A percentile compares a stretch with the other conserved stretches of the same genome.
These are phyloP conservation scores for Acanthornis magna DNA, from an alignment of 2,797 vertebrate species.

Conservation along the genomic window DNA sequence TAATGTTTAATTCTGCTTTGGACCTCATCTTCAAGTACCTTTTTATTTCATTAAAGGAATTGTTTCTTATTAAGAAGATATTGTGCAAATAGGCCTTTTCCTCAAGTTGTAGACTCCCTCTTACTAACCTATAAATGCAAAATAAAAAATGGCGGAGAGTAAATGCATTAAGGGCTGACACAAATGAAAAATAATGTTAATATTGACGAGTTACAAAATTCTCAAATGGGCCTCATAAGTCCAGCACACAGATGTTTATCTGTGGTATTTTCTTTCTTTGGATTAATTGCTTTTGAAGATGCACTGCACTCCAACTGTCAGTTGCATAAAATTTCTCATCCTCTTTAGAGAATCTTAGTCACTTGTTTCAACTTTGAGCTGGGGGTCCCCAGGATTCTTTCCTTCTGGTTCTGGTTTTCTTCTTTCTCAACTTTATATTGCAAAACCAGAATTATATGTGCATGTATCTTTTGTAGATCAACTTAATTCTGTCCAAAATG, in stretches of 20 bases:
- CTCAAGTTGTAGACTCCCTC: neutral
- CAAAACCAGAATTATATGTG: rapidly evolving
- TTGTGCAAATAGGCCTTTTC: neutral
- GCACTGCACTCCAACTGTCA: neutral
- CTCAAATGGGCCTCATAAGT: neutral
- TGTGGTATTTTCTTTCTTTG: neutral
- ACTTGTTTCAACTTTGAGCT: neutral
- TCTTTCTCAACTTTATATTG: neutral
- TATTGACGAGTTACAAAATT: neutral
- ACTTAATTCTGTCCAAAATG: neutral
- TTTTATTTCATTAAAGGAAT: neutral
- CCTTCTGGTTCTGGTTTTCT: neutral
- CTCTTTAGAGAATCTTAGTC: neutral
- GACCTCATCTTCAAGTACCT: neutral
- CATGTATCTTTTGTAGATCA: neutral
- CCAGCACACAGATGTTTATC: neutral
- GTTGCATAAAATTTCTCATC: neutral
- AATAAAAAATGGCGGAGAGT: neutral
- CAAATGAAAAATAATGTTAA: neutral
- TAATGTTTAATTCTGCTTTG: neutral
- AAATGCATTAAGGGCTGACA: no score
- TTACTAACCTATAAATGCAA: neutral
- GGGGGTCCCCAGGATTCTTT: neutral
- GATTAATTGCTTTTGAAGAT: neutral
- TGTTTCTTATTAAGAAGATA: neutral